A percentile compares a stretch with the other conserved stretches of the same genome.
Conservation (phyloP, 2,113 vertebrate genomes). For the Thomomys bottae region DNA sequence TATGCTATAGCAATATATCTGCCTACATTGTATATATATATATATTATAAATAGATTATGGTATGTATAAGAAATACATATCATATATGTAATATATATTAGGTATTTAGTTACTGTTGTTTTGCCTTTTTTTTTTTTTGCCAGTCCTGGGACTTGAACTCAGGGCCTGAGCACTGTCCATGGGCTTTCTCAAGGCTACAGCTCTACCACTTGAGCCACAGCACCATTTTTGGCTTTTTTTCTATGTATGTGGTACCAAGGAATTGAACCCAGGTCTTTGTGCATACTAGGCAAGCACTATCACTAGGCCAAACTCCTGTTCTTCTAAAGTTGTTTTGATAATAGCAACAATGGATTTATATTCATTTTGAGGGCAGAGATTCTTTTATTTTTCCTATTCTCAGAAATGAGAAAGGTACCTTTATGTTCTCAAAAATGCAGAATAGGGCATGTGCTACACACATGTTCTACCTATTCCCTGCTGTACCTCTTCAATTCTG, state of each 20-base stretch:
- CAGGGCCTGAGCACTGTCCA: too few species aligned
- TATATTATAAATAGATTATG: too few species aligned
- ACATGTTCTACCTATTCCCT: background rate
- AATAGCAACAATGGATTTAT: background rate
- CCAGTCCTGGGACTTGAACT: too few species aligned
- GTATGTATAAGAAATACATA: background rate
- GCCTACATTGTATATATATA: background rate
- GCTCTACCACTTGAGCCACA: too few species aligned
- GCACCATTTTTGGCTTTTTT: too few species aligned
- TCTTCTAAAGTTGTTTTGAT: too few species aligned
- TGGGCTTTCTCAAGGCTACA: too few species aligned
- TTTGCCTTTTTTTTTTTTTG: background rate
- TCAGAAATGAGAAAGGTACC: background rate
- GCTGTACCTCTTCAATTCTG: background rate
- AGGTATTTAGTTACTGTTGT: background rate
- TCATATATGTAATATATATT: background rate
- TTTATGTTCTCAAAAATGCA: slow-evolving; percentile 29
- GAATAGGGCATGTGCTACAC: background rate
- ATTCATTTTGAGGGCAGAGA: background rate
- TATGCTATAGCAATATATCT: background rate
- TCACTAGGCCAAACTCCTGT: too few species aligned
- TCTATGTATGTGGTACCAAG: too few species aligned
- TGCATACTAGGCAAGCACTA: too few species aligned
- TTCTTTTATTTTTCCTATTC: slow-evolving; percentile 2
- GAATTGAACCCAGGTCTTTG: too few species aligned